Base-by-base conservation (phyloP, 2,888 invertebrate species). In the Eilema griseolum region DNA sequence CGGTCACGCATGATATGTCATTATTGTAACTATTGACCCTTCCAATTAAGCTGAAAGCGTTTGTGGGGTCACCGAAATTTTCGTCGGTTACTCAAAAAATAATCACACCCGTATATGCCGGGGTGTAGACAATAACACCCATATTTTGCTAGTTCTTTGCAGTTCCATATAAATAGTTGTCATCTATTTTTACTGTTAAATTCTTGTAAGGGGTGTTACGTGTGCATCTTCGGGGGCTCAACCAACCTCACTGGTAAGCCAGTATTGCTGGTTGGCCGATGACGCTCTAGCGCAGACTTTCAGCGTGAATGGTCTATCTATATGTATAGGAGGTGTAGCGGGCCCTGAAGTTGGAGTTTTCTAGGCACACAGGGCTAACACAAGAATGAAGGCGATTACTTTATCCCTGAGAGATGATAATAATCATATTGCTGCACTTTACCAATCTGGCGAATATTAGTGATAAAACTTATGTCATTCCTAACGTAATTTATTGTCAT, bases 21-120 rank as follows among this genome's bases (percentile, higher is more conserved):
- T 61, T 82, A 80, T 74, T 76, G 82, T 72, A 79, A 24, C 70
- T 68, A 60, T 80, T 76, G 77, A 77, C 78, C 73, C 76, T 73
- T 68, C 71, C 67, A 79, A 75, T 80, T 80, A 81, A 72, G 66
- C 62, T 67, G 66, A 79, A 74, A 72, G 77, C 61, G 64, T 52
- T 61, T 28, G 69, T 69, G 41, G 26, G 57, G 64, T 69, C 69
- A 70, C 64, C 33, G 62, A 52, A 73, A 61, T 70, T 56, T 72
- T 70, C 24, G 61, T 70, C 37, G 69, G 46, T 69, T 69, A 60
- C 28, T 16, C 66, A 76, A 76, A 74, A 52, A 52, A 52, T 52
- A n/a, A 20, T 52, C 52, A 52, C 52, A n/a, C 20, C 52, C n/a
- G 52, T 52, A n/a, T 52, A 52, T 52, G 4, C n/a, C n/a, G 52